A percentile compares a stretch with the other conserved stretches of the same genome.
Evolutionary conservation across 2,113 vertebrate species (phyloP).

Genomic region (Podarcis raffonei): DNA sequence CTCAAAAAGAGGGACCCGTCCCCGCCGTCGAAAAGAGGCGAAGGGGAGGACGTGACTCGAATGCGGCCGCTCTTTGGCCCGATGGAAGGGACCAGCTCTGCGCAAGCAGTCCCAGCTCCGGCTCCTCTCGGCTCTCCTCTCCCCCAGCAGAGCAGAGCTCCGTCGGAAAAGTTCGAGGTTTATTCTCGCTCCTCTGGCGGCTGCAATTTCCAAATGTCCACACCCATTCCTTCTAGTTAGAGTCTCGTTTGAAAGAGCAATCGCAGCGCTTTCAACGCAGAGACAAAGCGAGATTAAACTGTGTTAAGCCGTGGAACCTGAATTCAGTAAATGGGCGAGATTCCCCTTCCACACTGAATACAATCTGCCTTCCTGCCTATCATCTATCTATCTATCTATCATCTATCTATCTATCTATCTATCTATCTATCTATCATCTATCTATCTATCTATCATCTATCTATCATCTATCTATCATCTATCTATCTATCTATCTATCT

Average conservation of each 20-base stretch:
- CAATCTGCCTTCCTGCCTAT: too few species aligned
- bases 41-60: conserved; percentile 63
- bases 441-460: too few species aligned
- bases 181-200: not conserved
- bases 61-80: not conserved
- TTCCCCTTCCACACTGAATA: too few species aligned
- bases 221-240: not conserved
- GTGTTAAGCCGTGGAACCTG: not conserved
- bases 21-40: conserved; percentile 30
- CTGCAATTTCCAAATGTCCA: not conserved
- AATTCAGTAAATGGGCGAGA: not conserved
- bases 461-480: too few species aligned
- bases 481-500: too few species aligned
- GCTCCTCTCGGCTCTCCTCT: too few species aligned
- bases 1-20: conserved; percentile 55
- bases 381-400: too few species aligned
- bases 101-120: too few species aligned
- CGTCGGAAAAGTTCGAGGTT: not conserved
- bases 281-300: too few species aligned
- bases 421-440: too few species aligned
- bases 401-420: too few species aligned
- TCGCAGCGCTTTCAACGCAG: too few species aligned
- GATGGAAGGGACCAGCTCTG: not conserved
- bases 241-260: not conserved
- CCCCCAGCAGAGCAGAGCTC: not conserved